Conservation (phyloP, 2,888 invertebrate genomes). For the Nemotelus pantherinus region DNA sequence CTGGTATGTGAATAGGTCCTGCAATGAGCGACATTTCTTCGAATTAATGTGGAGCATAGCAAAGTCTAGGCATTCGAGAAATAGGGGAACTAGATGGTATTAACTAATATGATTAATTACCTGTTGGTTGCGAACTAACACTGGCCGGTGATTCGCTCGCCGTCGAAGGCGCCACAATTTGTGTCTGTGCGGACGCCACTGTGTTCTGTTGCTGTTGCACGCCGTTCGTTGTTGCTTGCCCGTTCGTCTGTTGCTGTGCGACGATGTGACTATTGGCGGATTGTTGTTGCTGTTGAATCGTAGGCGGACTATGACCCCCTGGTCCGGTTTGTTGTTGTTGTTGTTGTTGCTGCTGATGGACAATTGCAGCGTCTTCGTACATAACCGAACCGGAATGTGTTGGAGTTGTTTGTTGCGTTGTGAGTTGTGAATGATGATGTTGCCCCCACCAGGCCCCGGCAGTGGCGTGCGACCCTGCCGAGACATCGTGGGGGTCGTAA, state of each 20-base stretch:
- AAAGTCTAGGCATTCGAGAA: neutral
- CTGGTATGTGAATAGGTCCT: slow-evolving; percentile 88
- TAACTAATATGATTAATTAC: slow-evolving; percentile 53
- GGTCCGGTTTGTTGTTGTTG: slow-evolving; percentile 53
- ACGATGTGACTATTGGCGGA: slow-evolving; percentile 51
- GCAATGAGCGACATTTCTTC: slow-evolving; percentile 69
- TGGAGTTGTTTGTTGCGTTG: slow-evolving; percentile 66
- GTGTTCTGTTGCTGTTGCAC: slow-evolving; percentile 62
- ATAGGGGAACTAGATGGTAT: neutral
- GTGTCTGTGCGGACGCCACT: slow-evolving; percentile 65
- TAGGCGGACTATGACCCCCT: slow-evolving; percentile 49
- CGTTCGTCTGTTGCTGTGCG: slow-evolving; percentile 52
- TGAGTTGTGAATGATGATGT: slow-evolving; percentile 67
- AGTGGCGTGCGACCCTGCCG: slow-evolving; percentile 67
- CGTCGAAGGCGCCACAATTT: slow-evolving; percentile 68
- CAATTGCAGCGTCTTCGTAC: slow-evolving; percentile 67
- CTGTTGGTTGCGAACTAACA: slow-evolving; percentile 66
- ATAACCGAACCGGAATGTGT: slow-evolving; percentile 69
- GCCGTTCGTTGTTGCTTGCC: slow-evolving; percentile 51
- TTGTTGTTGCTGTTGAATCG: slow-evolving; percentile 55
- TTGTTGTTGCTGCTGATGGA: slow-evolving; percentile 50
- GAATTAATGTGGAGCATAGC: slow-evolving; percentile 48
- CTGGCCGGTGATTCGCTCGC: slow-evolving; percentile 71
- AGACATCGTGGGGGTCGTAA: slow-evolving; percentile 67
- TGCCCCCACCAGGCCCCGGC: slow-evolving; percentile 67